phyloP scores from a whole-genome alignment of 2,797 vertebrate genomes.

The Molothrus aeneus region DNA sequence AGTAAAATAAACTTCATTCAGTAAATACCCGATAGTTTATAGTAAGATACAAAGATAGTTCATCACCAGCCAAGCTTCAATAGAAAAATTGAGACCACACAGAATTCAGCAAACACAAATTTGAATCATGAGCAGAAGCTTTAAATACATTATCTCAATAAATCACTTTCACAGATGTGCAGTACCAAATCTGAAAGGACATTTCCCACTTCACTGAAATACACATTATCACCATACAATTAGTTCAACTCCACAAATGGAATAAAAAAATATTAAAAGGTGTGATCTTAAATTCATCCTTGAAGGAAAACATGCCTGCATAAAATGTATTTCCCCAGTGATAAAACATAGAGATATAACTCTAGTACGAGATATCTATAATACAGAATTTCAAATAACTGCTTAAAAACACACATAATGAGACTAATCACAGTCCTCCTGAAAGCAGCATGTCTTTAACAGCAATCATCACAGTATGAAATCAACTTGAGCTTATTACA shows the following conservation, averaged over 20 bases:
- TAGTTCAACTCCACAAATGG: background rate
- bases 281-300: background rate
- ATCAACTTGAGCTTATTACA: conserved; percentile 34
- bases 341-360: background rate
- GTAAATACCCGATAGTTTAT: background rate
- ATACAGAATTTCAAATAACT: background rate
- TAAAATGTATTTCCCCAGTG: background rate
- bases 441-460: conserved; percentile 21
- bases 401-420: background rate
- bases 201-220: background rate
- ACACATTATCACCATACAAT: background rate
- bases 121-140: background rate
- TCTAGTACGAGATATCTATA: background rate
- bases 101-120: background rate
- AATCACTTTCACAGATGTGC: background rate
- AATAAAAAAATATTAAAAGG: background rate
- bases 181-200: background rate
- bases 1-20: background rate
- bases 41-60: background rate
- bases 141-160: background rate
- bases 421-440: conserved; percentile 4
- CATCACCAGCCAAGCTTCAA: background rate
- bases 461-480: conserved; percentile 44
- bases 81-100: background rate
- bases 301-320: background rate